These are phyloP conservation scores for Cyanoramphus novaezelandiae DNA, from an alignment of 2,113 vertebrate genomes.

Conservation along the genomic window DNA sequence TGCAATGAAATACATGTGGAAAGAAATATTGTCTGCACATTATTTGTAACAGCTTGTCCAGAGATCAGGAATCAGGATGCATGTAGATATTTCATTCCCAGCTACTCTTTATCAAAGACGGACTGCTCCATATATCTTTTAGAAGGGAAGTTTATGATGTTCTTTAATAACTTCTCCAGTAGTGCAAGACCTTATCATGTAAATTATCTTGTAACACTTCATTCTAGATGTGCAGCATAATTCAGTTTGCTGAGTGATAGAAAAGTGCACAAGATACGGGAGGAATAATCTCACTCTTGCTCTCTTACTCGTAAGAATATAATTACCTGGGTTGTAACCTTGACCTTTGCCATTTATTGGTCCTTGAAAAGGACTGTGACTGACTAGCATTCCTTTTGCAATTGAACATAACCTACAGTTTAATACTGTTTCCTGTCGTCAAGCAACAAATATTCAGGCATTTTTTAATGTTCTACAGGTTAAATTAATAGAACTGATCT, in stretches of 20 bases:
- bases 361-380: constrained; percentile 18
- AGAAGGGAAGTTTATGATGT: constrained; percentile 55
- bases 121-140: constrained; percentile 64
- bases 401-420: neutral
- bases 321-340: constrained; percentile 32
- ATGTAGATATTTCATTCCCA: constrained; percentile 50
- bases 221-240: neutral
- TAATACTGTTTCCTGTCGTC: neutral
- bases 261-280: neutral
- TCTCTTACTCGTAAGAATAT: neutral
- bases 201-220: constrained; percentile 58
- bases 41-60: constrained; percentile 56
- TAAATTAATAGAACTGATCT: constrained; percentile 1
- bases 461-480: neutral
- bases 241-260: neutral
- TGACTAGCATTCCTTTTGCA: neutral
- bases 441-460: neutral
- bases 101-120: constrained; percentile 42
- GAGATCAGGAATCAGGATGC: constrained; percentile 39
- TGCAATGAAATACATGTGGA: neutral
- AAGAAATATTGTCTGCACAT: constrained; percentile 52
- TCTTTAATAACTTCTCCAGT: constrained; percentile 64
- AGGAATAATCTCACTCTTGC: neutral
- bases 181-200: constrained; percentile 45
- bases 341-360: constrained; percentile 15